Evolutionary conservation across 92 coral and sea anemone genomes (phyloP).

Genomic region (Isaurus tuberculatus): DNA sequence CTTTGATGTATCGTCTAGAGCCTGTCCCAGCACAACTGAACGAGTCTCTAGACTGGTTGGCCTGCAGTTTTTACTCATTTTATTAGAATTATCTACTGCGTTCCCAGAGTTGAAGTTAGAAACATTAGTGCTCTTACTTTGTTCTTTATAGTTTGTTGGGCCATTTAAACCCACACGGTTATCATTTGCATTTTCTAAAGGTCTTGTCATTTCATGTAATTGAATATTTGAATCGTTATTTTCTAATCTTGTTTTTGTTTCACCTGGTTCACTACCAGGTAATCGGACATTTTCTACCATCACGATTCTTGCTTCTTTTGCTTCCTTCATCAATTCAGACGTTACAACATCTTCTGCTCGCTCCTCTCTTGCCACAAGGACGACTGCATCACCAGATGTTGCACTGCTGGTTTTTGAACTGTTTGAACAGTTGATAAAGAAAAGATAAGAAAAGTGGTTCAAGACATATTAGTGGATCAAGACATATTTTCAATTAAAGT

Average conservation of each 20-base stretch:
- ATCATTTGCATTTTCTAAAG: constrained; percentile 29
- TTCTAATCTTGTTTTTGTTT: neutral
- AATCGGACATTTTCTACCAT: constrained; percentile 81
- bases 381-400: constrained; percentile 61
- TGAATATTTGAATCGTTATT: constrained; percentile 4
- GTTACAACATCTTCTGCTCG: constrained; percentile 84
- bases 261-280: constrained; percentile 38
- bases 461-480: neutral
- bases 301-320: constrained; percentile 78
- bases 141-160: constrained; percentile 28
- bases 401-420: neutral
- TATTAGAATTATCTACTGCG: constrained; percentile 6
- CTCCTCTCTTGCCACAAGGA: constrained; percentile 87
- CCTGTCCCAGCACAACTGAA: constrained; percentile 20
- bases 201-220: neutral
- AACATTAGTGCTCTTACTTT: constrained; percentile 5
- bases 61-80: neutral
- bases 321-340: constrained; percentile 66
- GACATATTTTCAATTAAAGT: too few relatives aligned
- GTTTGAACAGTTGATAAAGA: neutral
- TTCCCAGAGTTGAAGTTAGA: constrained; percentile 15
- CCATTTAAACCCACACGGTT: constrained; percentile 25
- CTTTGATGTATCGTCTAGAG: neutral
- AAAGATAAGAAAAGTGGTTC: neutral
- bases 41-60: constrained; percentile 7